These are phyloP conservation scores for Tricholauxania praeusta DNA, from an alignment of 2,888 invertebrate genomes.

Conservation along the genomic window DNA sequence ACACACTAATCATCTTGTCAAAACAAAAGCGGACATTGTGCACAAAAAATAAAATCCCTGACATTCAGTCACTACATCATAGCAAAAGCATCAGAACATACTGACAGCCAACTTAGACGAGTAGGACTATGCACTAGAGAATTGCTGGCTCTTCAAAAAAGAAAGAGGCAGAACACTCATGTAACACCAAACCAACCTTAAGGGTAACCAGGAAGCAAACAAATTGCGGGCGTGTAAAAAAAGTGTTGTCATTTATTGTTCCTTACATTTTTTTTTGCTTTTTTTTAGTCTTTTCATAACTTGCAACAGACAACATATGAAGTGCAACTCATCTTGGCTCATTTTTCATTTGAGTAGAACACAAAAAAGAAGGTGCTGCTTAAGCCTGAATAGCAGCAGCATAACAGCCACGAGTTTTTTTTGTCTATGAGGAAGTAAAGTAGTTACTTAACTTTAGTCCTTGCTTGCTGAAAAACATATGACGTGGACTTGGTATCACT, in stretches of 20 bases:
- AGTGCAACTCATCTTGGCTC: slow-evolving; percentile 15
- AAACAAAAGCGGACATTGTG: too few species aligned
- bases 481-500: too few species aligned
- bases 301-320: not conserved
- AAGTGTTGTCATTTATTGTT: slow-evolving; percentile 6
- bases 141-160: too few species aligned
- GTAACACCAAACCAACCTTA: not conserved
- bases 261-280: not conserved
- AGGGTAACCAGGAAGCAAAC: slow-evolving; percentile 18
- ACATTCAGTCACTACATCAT: slow-evolving; percentile 2
- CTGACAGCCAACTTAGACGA: too few species aligned
- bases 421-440: slow-evolving; percentile 10
- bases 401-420: not conserved
- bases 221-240: not conserved
- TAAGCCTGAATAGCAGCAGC: not conserved
- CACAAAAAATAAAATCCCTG: slow-evolving; percentile 8
- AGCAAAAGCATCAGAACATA: not conserved
- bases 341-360: slow-evolving; percentile 6
- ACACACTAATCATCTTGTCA: too few species aligned
- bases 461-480: too few species aligned
- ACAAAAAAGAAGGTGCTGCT: not conserved
- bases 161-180: too few species aligned
- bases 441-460: not conserved
- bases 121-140: too few species aligned
- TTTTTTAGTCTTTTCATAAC: not conserved